Evolutionary conservation across 2,888 invertebrate genomes (phyloP), one percentile per base, ranked within the genome.

Genomic region (Heteropelma amictum): DNA sequence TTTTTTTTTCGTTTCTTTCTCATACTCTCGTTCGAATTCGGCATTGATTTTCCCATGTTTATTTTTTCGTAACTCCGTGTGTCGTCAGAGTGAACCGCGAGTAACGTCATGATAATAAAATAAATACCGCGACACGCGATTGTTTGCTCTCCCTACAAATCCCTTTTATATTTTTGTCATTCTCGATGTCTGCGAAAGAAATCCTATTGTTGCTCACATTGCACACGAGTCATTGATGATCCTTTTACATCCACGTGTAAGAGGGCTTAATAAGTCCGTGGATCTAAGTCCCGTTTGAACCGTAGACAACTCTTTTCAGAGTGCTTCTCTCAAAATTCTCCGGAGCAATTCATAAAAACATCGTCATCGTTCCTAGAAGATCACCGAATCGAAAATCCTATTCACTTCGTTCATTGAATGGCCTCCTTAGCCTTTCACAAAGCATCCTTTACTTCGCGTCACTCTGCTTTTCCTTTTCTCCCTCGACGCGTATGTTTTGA

Each of bases 401-500:
- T 79, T 79, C 56, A 40, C 47, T 45, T 49, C 47, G 53, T 21
- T 40, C 47, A 19, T 21, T 14, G 30, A 65, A 73, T 58, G 23
- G 23, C 47, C 47, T 64, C 38, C 28, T 45, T 21, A 51, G 19
- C 23, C 30, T 47, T 42, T 56, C 54, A 30, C 58, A 26, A 8
- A 40, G 40, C 21, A 47, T 19, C 14, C 10, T 12, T 53, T 19
- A 53, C 8, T 33, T 19, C 12, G 1, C 23, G 28, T 35, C 14
- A 40, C 28, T 30, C 54, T 73, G 82, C 76, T 82, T 83, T 83
- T 77, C 58, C 74, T 81, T 77, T 83, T 82, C 84, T 72, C 76
- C 79, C 68, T 81, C 79, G 78, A 79, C 72, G 77, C 76, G 77
- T 77, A 71, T 85, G 82, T 84, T 84, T 83, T 84, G 84, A 85